Percentiles rank a stretch among this genome's conserved stretches.
Evolutionary conservation across 2,113 vertebrate species (phyloP).

Genomic region (Phoenicopterus ruber): DNA sequence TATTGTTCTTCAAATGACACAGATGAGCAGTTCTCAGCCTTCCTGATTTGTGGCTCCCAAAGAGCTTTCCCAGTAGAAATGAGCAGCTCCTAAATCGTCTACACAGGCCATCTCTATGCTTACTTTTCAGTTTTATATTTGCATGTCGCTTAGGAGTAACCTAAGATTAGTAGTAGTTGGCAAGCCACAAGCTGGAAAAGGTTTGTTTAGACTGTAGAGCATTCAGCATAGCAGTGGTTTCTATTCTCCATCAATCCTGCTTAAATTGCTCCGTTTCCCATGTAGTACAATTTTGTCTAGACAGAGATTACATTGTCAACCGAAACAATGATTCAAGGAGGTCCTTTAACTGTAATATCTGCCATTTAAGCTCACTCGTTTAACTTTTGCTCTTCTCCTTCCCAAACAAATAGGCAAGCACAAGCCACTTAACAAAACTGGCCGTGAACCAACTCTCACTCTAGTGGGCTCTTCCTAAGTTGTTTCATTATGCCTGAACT

Average conservation of each 20-base stretch:
- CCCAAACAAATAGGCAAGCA: neutral
- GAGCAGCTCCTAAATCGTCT: neutral
- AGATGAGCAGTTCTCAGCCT: neutral
- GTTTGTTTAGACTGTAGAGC: neutral
- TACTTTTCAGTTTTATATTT: neutral
- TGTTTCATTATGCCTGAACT: neutral
- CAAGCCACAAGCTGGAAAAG: neutral
- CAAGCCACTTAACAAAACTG: neutral
- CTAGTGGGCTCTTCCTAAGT: neutral
- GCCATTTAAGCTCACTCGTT: neutral
- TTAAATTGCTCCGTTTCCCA: neutral
- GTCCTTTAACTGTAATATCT: neutral
- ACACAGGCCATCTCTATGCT: neutral
- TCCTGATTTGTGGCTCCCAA: neutral
- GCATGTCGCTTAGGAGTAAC: neutral
- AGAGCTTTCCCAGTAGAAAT: neutral
- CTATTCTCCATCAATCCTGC: neutral
- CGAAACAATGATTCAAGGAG: neutral
- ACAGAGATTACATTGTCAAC: neutral
- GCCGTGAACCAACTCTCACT: neutral
- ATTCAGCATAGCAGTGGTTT: neutral
- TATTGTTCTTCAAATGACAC: fast-evolving
- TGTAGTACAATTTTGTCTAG: neutral
- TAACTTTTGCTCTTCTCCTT: neutral
- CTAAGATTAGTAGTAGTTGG: neutral